These are phyloP conservation scores for Eristalinus sepulchralis DNA, from an alignment of 2,888 invertebrate species.

Conservation along the genomic window DNA sequence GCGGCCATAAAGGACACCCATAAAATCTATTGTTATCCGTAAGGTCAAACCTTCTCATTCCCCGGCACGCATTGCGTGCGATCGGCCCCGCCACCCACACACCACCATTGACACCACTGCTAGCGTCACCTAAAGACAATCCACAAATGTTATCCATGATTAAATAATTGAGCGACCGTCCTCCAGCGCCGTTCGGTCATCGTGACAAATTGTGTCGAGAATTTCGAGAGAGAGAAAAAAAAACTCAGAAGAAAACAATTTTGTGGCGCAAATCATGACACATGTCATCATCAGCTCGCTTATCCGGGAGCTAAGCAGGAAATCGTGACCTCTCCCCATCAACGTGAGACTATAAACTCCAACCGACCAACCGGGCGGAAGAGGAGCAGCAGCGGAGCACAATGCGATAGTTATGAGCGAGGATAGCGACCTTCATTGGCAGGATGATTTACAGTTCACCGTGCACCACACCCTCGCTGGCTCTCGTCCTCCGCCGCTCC, in stretches of 20 bases:
- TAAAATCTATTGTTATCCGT: constrained; percentile 17
- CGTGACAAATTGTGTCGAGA: constrained; percentile 25
- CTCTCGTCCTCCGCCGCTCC: background rate
- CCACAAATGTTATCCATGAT: constrained; percentile 4
- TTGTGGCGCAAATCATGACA: constrained; percentile 22
- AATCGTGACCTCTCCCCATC: constrained; percentile 37
- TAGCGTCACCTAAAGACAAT: background rate
- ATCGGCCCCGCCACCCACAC: constrained; percentile 4
- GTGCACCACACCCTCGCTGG: background rate
- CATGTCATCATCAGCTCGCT: constrained; percentile 41
- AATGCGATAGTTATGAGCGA: constrained; percentile 9
- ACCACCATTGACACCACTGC: background rate
- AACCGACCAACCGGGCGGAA: background rate
- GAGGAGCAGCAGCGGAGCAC: background rate
- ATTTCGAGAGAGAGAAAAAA: too few species aligned
- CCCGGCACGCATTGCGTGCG: constrained; percentile 9
- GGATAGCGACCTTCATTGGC: constrained; percentile 31
- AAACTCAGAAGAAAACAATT: background rate
- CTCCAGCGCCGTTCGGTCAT: constrained; percentile 1
- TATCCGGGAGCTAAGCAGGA: background rate
- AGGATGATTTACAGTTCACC: constrained; percentile 30
- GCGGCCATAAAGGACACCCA: constrained; percentile 9
- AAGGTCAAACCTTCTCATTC: constrained; percentile 20
- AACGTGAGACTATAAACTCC: constrained; percentile 4
- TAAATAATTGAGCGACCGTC: constrained; percentile 28